Evolutionary conservation across 2,888 invertebrate genomes (phyloP), one percentile per base, ranked within the genome.

Genomic region (Platerodrilus igneus): DNA sequence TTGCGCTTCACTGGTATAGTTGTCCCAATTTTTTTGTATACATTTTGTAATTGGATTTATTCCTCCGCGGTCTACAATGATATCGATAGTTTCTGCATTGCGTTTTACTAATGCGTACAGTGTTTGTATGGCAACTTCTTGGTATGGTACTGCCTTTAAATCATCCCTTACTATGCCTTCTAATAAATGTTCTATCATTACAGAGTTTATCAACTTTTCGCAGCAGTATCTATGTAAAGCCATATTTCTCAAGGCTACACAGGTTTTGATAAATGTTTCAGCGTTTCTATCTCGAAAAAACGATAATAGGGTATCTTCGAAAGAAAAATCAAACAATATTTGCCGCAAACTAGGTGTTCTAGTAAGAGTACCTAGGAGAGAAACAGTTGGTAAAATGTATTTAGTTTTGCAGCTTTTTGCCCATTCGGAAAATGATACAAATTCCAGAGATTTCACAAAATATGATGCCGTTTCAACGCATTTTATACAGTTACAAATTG

Each of bases 221-320:
- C 42, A 42, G 13, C 46, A 46, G 26, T 21, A 46, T 7, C 36
- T 28, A 25, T 46, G 46, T 3, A n/a, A 8, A 18, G 41, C 42
- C 30, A 46, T 27, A 18, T 39, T 29, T 2, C 15, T 25, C 3
- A 46, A 20, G 2, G 39, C 36, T 18, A 35, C 39, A 22, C 46
- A 46, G 1, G 33, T 26, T 18, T 42, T 39, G 11, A 34, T 33
- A 30, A 42, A 37, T 6, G 42, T 37, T 7, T 19, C 13, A 16
- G 42, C 46, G 19, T 36, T 42, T 5, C 32, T 23, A 1, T 26
- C 37, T 11, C 42, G 26, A 11, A 46, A 46, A 13, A 42, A 38
- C 1, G 39, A 46, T 11, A 46, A 21, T n/a, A 46, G 20, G 3
- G 30, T 28, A 15, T 46, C 42, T 33, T 46, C 46, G 1, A 42